Evolutionary conservation across 2,888 invertebrate species (phyloP).

Genomic region (Chironomus tentans): DNA sequence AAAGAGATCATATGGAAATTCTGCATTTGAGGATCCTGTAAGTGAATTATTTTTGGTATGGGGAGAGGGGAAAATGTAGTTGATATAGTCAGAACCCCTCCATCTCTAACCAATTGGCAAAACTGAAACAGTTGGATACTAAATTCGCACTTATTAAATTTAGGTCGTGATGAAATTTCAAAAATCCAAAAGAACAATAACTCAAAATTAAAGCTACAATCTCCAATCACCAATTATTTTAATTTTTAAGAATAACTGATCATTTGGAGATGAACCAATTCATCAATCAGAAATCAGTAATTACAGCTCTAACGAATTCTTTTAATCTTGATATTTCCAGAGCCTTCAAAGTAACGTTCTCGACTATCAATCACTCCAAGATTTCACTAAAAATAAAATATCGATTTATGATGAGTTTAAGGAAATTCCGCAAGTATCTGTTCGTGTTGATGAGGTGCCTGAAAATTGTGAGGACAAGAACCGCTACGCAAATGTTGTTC

Average conservation of each 20-base stretch:
- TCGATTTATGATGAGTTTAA: constrained; percentile 73
- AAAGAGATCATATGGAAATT: constrained; percentile 82
- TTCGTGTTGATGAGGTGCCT: constrained; percentile 73
- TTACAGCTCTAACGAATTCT: background rate
- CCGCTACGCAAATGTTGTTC: constrained; percentile 89
- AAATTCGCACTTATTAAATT: no score
- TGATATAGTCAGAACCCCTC: no score
- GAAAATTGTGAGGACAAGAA: constrained; percentile 84
- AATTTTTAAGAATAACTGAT: background rate
- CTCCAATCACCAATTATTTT: background rate
- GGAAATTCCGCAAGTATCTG: constrained; percentile 69
- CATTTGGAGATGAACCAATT: no score
- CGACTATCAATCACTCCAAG: constrained; percentile 33
- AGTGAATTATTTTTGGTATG: no score
- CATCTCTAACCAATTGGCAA: no score
- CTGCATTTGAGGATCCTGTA: constrained; percentile 83
- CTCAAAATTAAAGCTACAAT: background rate
- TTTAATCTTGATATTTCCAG: background rate
- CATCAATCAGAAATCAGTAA: no score
- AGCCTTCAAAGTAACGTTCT: constrained; percentile 22
- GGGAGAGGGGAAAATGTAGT: no score
- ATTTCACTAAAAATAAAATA: constrained; percentile 60
- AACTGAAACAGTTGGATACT: no score
- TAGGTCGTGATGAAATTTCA: no score
- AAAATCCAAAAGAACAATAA: no score